phyloP scores from a whole-genome alignment of 2,113 vertebrate species.

The Leuciscus idus region DNA sequence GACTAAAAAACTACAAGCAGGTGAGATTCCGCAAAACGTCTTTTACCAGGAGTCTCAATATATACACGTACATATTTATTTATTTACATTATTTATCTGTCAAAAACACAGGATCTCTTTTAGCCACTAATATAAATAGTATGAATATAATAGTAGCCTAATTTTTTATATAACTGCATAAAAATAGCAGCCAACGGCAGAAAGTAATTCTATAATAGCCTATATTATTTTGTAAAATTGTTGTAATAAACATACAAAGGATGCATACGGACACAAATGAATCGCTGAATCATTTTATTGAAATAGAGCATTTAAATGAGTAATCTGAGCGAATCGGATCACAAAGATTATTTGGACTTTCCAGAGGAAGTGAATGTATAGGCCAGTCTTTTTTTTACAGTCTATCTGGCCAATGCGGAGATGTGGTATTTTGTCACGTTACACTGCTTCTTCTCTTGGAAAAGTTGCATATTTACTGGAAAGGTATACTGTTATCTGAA shows the following conservation, averaged over 20 bases:
- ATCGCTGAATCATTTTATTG: too few relatives aligned
- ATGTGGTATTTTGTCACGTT: not conserved
- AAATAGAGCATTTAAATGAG: not conserved
- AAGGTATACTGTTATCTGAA: not conserved
- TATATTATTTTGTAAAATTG: not conserved
- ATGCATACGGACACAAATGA: not conserved
- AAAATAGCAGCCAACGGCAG: too few relatives aligned
- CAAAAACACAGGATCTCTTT: not conserved
- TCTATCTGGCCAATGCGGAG: not conserved
- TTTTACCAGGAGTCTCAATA: too few relatives aligned
- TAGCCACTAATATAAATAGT: not conserved
- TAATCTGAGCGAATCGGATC: not conserved
- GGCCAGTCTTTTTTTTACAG: not conserved
- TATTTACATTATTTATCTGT: not conserved
- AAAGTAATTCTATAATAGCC: too few relatives aligned
- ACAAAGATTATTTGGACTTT: not conserved
- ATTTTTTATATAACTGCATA: too few relatives aligned
- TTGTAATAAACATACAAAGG: not conserved
- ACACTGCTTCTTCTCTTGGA: not conserved
- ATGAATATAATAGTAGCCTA: too few relatives aligned
- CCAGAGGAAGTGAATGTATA: not conserved
- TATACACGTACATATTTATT: not conserved
- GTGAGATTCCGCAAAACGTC: too few relatives aligned
- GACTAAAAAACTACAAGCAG: too few relatives aligned
- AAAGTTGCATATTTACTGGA: not conserved